phyloP scores from a whole-genome alignment of 2,113 vertebrate species.

The Elanoides forficatus region DNA sequence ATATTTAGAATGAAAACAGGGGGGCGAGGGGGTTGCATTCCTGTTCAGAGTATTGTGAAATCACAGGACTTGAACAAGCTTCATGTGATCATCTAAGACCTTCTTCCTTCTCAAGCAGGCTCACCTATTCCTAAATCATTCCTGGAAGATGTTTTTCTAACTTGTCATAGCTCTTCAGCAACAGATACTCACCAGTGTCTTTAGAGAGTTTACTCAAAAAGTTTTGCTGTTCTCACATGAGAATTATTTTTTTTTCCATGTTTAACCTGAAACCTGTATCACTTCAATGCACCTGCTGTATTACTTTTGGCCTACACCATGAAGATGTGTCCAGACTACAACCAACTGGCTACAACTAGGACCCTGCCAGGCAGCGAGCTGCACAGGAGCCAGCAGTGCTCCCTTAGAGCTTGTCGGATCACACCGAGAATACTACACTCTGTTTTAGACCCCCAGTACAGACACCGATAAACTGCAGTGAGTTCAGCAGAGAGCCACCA shows the following conservation, averaged over 20 bases:
- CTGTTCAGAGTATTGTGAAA: not conserved
- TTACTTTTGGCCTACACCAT: not conserved
- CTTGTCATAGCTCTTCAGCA: not conserved
- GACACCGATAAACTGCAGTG: rapidly evolving
- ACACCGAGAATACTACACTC: not conserved
- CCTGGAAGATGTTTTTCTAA: not conserved
- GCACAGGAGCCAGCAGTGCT: not conserved
- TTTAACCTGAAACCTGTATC: not conserved
- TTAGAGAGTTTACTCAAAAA: not conserved
- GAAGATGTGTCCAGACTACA: not conserved
- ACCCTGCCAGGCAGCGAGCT: not conserved
- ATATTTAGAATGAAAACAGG: not conserved
- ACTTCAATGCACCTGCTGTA: rapidly evolving
- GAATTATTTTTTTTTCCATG: not conserved
- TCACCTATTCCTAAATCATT: not conserved
- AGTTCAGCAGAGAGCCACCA: not conserved
- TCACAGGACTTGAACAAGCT: not conserved
- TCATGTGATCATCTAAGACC: not conserved
- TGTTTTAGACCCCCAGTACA: not conserved
- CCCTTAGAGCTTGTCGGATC: not conserved
- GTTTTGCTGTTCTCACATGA: not conserved
- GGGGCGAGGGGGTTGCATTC: not conserved
- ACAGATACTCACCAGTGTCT: not conserved
- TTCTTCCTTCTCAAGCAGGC: not conserved
- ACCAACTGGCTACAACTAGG: not conserved